phyloP scores from a whole-genome alignment of 2,797 vertebrate genomes.

The Calcarius lapponicus region DNA sequence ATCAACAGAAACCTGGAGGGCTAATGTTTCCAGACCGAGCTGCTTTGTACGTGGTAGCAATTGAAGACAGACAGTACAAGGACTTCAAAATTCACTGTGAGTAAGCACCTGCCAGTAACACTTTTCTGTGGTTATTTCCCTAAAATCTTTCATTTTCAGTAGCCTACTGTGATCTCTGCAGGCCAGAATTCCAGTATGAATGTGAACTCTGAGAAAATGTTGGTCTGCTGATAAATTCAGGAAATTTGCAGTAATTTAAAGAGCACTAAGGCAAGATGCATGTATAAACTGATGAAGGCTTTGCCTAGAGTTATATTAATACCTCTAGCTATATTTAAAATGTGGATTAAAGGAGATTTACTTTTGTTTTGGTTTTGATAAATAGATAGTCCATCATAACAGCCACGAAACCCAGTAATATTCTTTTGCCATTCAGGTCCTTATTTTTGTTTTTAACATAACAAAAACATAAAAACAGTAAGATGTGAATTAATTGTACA shows the following conservation, averaged over 20 bases:
- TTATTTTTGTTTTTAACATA: not conserved
- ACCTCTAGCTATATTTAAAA: not conserved
- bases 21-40: conserved; percentile 99
- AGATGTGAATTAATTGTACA: not conserved
- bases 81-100: conserved; percentile 99
- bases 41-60: conserved; percentile 95
- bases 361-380: not conserved
- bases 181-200: not conserved
- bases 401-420: not conserved
- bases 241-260: not conserved
- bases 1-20: conserved; percentile 96
- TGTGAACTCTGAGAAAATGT: not conserved
- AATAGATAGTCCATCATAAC: not conserved
- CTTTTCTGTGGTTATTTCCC: not conserved
- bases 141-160: not conserved
- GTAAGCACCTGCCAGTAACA: conserved; percentile 35
- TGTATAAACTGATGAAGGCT: not conserved
- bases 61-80: conserved; percentile 98
- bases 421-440: not conserved
- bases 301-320: not conserved
- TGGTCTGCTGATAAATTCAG: not conserved
- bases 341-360: not conserved
- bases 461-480: not conserved
- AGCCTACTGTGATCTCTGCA: not conserved
- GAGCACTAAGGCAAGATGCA: not conserved